Conservation (phyloP, 1,140 invertebrate species). For the Neodiprion virginianus region DNA sequence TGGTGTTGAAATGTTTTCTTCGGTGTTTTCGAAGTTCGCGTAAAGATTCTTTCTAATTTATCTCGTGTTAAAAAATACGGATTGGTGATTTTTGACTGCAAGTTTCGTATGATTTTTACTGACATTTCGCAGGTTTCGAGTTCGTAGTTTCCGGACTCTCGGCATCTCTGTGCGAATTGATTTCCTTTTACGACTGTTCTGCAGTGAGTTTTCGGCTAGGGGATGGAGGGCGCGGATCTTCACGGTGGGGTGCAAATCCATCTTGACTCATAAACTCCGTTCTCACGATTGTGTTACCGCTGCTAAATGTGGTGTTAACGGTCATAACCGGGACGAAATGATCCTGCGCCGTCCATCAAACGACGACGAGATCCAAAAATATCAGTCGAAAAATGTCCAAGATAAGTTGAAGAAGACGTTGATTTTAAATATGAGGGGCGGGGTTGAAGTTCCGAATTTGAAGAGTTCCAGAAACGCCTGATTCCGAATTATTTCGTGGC, state of each 20-base stretch:
- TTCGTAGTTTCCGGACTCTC: conserved; percentile 21
- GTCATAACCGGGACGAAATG: conserved; percentile 7
- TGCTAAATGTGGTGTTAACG: conserved; percentile 17
- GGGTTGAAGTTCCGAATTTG: no score
- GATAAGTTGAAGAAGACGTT: no score
- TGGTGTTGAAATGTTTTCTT: no score
- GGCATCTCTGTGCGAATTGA: conserved; percentile 31
- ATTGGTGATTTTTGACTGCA: no score
- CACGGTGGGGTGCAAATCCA: not conserved
- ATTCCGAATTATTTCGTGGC: no score
- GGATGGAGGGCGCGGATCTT: not conserved
- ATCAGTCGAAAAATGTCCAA: not conserved
- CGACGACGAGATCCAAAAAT: not conserved
- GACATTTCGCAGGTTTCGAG: no score
- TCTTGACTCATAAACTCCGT: conserved; percentile 9
- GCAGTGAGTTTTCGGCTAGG: not conserved
- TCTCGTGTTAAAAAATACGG: no score
- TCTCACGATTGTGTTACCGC: conserved; percentile 6
- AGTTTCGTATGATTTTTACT: no score
- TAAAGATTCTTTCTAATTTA: no score
- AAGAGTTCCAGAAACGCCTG: no score
- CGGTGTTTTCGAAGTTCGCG: no score
- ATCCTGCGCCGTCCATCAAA: not conserved
- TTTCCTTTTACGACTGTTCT: conserved; percentile 36
- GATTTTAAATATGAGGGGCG: no score